Conservation (phyloP, 2,888 invertebrate genomes). For the Trileptium ribeirensis region DNA sequence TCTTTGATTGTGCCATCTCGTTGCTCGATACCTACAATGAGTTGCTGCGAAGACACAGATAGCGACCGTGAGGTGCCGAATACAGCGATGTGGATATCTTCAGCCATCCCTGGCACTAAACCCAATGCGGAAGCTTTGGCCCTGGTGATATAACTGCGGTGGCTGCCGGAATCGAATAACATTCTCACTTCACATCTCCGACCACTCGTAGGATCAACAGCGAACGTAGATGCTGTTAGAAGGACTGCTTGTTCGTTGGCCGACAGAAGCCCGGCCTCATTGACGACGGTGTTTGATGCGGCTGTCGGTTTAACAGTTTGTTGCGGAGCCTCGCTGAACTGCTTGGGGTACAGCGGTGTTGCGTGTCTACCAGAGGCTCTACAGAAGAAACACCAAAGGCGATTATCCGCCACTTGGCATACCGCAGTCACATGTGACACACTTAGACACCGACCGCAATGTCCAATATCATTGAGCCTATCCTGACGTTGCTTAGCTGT, state of each 20-base stretch:
- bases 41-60: background rate
- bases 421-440: background rate
- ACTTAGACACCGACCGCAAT: background rate
- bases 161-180: background rate
- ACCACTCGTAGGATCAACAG: background rate
- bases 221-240: background rate
- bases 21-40: background rate
- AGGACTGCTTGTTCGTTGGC: background rate
- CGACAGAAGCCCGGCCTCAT: background rate
- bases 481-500: background rate
- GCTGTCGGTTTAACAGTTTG: background rate
- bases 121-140: background rate
- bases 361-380: background rate
- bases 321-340: too few relatives aligned
- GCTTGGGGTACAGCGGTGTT: background rate
- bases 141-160: background rate
- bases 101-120: background rate
- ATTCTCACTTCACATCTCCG: background rate
- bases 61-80: background rate
- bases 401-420: background rate
- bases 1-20: background rate
- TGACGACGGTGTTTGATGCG: background rate
- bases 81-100: background rate
- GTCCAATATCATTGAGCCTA: background rate
- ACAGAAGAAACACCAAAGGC: background rate